phyloP scores from a whole-genome alignment of 1,140 invertebrate genomes.

The Macrotrachela quadricornifera region DNA sequence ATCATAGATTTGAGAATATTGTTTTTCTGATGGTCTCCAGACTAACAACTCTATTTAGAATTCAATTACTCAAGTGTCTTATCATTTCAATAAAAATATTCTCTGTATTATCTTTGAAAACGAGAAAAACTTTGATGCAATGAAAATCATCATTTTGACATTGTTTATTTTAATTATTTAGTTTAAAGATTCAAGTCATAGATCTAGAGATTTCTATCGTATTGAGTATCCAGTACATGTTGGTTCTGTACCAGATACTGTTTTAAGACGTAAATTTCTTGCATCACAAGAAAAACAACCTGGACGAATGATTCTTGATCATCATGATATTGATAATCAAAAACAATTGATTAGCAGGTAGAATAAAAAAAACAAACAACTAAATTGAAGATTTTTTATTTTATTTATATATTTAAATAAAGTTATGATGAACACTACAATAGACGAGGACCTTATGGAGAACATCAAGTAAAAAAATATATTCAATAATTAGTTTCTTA shows the following conservation, averaged over 20 bases:
- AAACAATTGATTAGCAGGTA: too few relatives aligned
- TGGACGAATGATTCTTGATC: neutral
- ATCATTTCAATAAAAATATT: too few relatives aligned
- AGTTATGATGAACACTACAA: neutral
- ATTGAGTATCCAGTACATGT: neutral
- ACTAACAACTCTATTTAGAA: too few relatives aligned
- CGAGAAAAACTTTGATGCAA: too few relatives aligned
- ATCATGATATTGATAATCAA: too few relatives aligned
- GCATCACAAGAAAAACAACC: neutral
- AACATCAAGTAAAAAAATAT: slow-evolving; percentile 4
- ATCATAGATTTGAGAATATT: neutral
- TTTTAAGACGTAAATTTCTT: slow-evolving; percentile 1
- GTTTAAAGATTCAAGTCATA: neutral
- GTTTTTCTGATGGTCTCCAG: too few relatives aligned
- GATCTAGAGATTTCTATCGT: neutral
- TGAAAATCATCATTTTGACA: too few relatives aligned
- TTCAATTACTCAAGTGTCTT: too few relatives aligned
- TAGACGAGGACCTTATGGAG: neutral
- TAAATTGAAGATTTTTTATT: too few relatives aligned
- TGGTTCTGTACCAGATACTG: neutral
- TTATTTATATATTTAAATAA: neutral
- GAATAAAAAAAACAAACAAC: neutral
- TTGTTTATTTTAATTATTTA: neutral
- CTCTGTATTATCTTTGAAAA: too few relatives aligned
- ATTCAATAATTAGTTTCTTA: neutral